These are phyloP conservation scores for Muricea muricata DNA, from an alignment of 92 coral and sea anemone species.

Conservation along the genomic window DNA sequence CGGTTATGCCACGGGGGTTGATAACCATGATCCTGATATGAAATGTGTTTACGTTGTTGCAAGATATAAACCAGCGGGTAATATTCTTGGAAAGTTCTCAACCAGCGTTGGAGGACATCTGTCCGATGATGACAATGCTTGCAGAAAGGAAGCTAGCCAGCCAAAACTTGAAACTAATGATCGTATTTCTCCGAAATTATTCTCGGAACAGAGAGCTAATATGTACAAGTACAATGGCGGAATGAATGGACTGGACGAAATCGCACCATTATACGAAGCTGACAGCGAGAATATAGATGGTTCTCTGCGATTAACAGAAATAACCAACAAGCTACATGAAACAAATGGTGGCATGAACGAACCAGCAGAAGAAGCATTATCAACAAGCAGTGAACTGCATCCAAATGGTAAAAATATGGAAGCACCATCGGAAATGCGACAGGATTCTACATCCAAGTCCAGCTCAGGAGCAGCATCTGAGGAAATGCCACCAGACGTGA, in stretches of 20 bases:
- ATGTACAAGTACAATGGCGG: too few relatives aligned
- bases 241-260: too few relatives aligned
- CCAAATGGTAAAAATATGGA: too few relatives aligned
- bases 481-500: background rate
- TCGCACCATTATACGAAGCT: too few relatives aligned
- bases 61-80: constrained; percentile 81
- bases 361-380: background rate
- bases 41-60: constrained; percentile 93
- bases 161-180: background rate
- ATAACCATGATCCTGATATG: constrained; percentile 76
- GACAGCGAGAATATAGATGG: too few relatives aligned
- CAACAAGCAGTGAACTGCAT: too few relatives aligned
- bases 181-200: background rate
- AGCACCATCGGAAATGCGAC: too few relatives aligned
- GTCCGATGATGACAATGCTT: constrained; percentile 65
- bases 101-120: constrained; percentile 78
- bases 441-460: too few relatives aligned
- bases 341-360: background rate
- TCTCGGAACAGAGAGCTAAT: background rate
- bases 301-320: too few relatives aligned
- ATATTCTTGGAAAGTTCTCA: constrained; percentile 62
- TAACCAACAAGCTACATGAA: background rate
- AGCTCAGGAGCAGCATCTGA: background rate
- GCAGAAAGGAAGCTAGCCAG: constrained; percentile 53
- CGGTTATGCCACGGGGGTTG: constrained; percentile 74